These are phyloP conservation scores for Tupiocoris notatus DNA, from an alignment of 2,888 invertebrate species.

Conservation along the genomic window DNA sequence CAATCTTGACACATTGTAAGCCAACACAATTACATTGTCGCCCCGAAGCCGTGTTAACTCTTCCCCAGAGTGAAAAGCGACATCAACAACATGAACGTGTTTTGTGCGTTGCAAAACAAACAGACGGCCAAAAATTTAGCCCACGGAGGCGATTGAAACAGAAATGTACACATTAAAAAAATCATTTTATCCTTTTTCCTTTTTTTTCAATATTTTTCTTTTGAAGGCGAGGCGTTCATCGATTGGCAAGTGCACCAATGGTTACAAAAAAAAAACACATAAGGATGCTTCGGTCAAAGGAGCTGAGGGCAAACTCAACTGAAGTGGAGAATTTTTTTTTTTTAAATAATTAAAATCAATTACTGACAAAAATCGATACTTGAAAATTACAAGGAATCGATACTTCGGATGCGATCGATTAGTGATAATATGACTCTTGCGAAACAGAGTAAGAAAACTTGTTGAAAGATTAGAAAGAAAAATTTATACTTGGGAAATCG, in stretches of 20 bases:
- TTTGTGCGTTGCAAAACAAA: not conserved
- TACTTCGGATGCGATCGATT: no score
- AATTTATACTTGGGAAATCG: no score
- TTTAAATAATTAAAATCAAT: no score
- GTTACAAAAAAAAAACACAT: conserved; percentile 30
- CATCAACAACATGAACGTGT: not conserved
- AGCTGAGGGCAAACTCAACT: conserved; percentile 38
- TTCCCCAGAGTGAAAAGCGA: not conserved
- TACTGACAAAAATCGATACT: no score
- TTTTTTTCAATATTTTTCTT: no score
- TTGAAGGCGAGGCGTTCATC: conserved; percentile 17
- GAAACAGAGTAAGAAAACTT: no score
- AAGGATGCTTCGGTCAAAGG: conserved; percentile 27
- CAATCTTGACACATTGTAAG: not conserved
- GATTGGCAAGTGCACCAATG: conserved; percentile 23
- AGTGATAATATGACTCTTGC: no score
- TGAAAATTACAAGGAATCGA: no score
- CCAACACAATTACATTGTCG: not conserved
- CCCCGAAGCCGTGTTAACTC: conserved; percentile 4
- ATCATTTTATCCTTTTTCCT: no score
- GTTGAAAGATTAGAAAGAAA: no score
- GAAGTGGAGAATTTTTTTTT: no score
- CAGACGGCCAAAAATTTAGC: not conserved
- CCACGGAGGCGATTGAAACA: not conserved
- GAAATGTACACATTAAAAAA: not conserved